These are phyloP conservation scores for Scaptomyza polygonia DNA, from an alignment of 2,888 invertebrate species.

Conservation along the genomic window DNA sequence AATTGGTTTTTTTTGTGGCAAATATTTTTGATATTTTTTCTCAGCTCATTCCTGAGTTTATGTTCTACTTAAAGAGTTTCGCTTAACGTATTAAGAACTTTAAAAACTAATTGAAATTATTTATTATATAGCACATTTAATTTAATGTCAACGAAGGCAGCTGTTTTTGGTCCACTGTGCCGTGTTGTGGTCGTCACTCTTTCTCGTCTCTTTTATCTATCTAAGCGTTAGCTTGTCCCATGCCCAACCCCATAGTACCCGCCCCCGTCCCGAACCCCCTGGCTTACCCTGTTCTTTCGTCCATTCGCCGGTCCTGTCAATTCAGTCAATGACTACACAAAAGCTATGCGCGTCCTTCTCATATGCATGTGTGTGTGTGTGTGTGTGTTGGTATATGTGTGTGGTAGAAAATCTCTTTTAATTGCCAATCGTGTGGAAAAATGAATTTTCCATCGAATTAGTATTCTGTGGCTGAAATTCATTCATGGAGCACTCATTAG, in stretches of 20 bases:
- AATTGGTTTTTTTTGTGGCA: too few relatives aligned
- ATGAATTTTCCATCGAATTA: slow-evolving; percentile 84
- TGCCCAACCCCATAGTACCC: too few relatives aligned
- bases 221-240: slow-evolving; percentile 19
- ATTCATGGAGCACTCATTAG: slow-evolving; percentile 84
- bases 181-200: not conserved
- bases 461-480: slow-evolving; percentile 83
- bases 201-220: slow-evolving; percentile 29
- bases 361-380: slow-evolving; percentile 31
- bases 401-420: slow-evolving; percentile 81
- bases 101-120: too few relatives aligned
- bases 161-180: slow-evolving; percentile 16
- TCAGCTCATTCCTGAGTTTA: too few relatives aligned
- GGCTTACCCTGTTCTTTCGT: slow-evolving; percentile 13
- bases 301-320: slow-evolving; percentile 74
- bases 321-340: slow-evolving; percentile 76
- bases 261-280: slow-evolving; percentile 2
- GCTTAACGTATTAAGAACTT: too few relatives aligned
- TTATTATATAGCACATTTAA: too few relatives aligned
- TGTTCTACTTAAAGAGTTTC: too few relatives aligned
- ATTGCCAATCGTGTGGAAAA: slow-evolving; percentile 84
- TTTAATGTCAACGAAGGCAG: not conserved
- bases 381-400: slow-evolving; percentile 64
- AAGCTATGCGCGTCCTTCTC: slow-evolving; percentile 58
- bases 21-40: too few relatives aligned